A percentile compares a stretch with the other conserved stretches of the same genome.
Evolutionary conservation across 2,888 invertebrate species (phyloP).

Genomic region (Pollenia angustigena): DNA sequence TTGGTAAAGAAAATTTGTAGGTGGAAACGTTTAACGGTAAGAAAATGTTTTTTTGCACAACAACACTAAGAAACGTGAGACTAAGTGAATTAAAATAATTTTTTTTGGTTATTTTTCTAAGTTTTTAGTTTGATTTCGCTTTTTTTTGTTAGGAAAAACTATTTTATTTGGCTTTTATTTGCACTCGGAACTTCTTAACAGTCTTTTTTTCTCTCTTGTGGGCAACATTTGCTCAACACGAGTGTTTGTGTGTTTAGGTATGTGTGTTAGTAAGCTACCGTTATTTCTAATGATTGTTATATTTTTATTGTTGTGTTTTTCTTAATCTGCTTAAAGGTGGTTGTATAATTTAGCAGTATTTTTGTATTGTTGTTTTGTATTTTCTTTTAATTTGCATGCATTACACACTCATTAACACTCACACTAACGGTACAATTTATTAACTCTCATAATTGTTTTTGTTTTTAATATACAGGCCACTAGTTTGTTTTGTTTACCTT

Average conservation of each 20-base stretch:
- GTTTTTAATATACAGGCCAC: slow-evolving; percentile 42
- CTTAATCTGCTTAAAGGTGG: slow-evolving; percentile 60
- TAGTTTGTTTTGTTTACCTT: slow-evolving; percentile 21
- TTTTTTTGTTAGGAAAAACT: slow-evolving; percentile 23
- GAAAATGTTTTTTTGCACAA: neutral
- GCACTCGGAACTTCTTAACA: slow-evolving; percentile 9
- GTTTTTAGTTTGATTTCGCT: slow-evolving; percentile 22
- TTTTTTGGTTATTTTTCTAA: slow-evolving; percentile 5
- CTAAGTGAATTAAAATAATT: slow-evolving; percentile 62
- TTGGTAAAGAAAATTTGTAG: neutral
- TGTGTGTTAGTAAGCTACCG: slow-evolving; percentile 15
- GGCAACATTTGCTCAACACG: neutral
- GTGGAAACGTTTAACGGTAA: no score
- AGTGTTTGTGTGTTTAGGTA: neutral
- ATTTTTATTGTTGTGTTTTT: slow-evolving; percentile 37
- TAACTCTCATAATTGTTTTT: slow-evolving; percentile 40
- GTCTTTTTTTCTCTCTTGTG: slow-evolving; percentile 23
- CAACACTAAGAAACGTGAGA: slow-evolving; percentile 29
- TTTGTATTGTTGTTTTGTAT: slow-evolving; percentile 16
- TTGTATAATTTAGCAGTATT: slow-evolving; percentile 38
- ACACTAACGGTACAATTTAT: slow-evolving; percentile 17
- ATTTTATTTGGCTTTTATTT: slow-evolving; percentile 29
- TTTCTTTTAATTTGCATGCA: slow-evolving; percentile 23
- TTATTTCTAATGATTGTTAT: slow-evolving; percentile 26
- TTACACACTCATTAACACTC: slow-evolving; percentile 7